phyloP scores from a whole-genome alignment of 1,140 invertebrate genomes.

The Cotesia typhae region DNA sequence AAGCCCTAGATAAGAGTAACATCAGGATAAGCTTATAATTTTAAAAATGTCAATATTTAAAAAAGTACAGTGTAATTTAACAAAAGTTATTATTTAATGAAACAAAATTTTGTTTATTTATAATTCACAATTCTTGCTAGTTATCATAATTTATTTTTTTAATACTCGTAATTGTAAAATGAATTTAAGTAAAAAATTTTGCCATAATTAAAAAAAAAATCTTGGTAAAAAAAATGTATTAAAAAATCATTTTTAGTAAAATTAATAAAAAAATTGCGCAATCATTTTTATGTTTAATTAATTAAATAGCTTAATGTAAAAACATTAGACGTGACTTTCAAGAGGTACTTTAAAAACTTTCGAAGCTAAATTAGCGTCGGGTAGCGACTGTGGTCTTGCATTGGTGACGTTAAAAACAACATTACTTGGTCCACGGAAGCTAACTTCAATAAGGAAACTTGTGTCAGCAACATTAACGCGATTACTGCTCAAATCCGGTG shows the following conservation, averaged over 20 bases:
- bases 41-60: no score
- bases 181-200: no score
- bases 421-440: slow-evolving; percentile 65
- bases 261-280: no score
- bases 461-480: slow-evolving; percentile 59
- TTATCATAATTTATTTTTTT: not conserved
- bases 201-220: no score
- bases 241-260: not conserved
- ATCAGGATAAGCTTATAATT: no score
- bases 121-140: no score
- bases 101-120: no score
- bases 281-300: no score
- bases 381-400: slow-evolving; percentile 67
- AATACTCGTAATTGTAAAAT: no score
- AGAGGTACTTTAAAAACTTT: slow-evolving; percentile 69
- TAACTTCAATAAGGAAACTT: slow-evolving; percentile 67
- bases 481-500: slow-evolving; percentile 70
- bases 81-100: no score
- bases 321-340: slow-evolving; percentile 68
- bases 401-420: slow-evolving; percentile 69
- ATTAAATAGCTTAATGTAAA: not conserved
- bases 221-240: not conserved
- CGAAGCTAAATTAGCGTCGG: slow-evolving; percentile 63
- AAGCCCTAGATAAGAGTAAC: no score
- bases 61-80: no score